These are phyloP conservation scores for Trididemnum clinides DNA, from an alignment of 23 tunicate species.

Conservation along the genomic window DNA sequence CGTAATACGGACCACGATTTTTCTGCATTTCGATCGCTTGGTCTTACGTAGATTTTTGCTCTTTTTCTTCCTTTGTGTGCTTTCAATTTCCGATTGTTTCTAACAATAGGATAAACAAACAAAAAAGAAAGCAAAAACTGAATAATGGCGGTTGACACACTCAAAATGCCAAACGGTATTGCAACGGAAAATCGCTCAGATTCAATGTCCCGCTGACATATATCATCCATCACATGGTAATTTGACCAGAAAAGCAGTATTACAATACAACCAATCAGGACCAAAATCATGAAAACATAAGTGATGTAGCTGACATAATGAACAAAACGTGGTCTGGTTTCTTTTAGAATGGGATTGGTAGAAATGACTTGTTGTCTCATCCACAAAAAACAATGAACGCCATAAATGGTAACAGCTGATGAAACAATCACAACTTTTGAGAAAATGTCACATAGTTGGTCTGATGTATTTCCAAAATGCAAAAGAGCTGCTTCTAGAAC, in stretches of 20 bases:
- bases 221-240: slow-evolving; percentile 4
- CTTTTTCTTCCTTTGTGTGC: neutral
- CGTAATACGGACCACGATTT: neutral
- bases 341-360: slow-evolving; percentile 51
- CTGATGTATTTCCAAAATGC: slow-evolving; percentile 26
- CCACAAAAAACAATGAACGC: slow-evolving; percentile 68
- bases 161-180: slow-evolving; percentile 45
- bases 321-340: slow-evolving; percentile 38
- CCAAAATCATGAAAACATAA: slow-evolving; percentile 44
- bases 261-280: slow-evolving; percentile 23
- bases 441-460: slow-evolving; percentile 48
- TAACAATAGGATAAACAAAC: slow-evolving; percentile 55
- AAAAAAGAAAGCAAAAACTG: slow-evolving; percentile 44
- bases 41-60: neutral
- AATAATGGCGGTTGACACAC: slow-evolving; percentile 37
- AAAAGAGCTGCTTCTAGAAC: slow-evolving; percentile 39
- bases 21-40: neutral
- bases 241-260: slow-evolving; percentile 68
- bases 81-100: slow-evolving; percentile 46
- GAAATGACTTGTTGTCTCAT: slow-evolving; percentile 65
- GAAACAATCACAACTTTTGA: slow-evolving; percentile 44
- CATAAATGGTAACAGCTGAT: slow-evolving; percentile 59
- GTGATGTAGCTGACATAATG: slow-evolving; percentile 43
- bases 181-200: neutral
- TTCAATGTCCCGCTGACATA: slow-evolving; percentile 15